Evolutionary conservation across 2,888 invertebrate genomes (phyloP).

Genomic region (Thyatira batis): DNA sequence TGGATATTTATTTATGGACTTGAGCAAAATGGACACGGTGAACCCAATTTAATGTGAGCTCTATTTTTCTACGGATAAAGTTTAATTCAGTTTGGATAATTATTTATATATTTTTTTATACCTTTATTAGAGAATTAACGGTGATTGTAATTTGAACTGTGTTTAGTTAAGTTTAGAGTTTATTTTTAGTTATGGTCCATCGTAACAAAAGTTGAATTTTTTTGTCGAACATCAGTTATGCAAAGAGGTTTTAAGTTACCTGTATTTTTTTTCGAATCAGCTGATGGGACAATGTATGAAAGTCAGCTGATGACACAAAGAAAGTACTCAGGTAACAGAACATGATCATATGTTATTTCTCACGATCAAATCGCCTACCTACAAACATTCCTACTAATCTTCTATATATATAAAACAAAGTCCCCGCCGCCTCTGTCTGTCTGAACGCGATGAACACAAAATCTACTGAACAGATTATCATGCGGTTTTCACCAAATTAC

Average conservation of each 20-base stretch:
- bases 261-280: constrained; percentile 26
- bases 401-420: too few relatives aligned
- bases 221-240: constrained; percentile 22
- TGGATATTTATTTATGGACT: background rate
- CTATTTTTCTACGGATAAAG: background rate
- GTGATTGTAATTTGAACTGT: background rate
- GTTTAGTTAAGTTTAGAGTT: background rate
- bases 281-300: constrained; percentile 16
- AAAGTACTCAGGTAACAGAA: background rate
- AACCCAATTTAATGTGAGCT: background rate
- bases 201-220: constrained; percentile 4
- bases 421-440: too few relatives aligned
- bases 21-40: constrained; percentile 38
- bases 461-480: too few relatives aligned
- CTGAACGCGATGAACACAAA: too few relatives aligned
- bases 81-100: background rate
- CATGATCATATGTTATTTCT: background rate
- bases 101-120: background rate
- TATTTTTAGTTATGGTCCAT: background rate
- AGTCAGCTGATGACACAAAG: constrained; percentile 9
- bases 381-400: too few relatives aligned
- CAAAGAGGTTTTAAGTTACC: constrained; percentile 27
- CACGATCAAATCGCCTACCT: background rate
- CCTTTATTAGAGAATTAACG: background rate
- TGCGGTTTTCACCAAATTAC: too few relatives aligned